Percentiles rank a stretch among this genome's conserved stretches.
phyloP scores from a whole-genome alignment of 1,140 invertebrate species.

The Chrysoperla carnea region DNA sequence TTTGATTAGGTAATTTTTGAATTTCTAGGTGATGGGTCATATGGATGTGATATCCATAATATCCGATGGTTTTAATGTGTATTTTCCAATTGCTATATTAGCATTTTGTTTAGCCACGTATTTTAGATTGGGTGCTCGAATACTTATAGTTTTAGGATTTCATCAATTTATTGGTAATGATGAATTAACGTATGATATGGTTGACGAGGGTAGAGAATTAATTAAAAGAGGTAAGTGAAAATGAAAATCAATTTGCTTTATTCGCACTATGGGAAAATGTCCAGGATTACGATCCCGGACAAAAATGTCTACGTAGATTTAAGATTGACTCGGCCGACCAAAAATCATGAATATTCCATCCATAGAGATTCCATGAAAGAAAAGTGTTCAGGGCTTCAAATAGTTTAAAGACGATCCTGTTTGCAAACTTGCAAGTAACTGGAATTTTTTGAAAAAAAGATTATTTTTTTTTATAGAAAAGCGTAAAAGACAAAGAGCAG shows the following conservation, averaged over 20 bases:
- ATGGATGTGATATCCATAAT: conserved; percentile 97
- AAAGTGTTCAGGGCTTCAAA: no score
- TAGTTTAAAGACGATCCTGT: no score
- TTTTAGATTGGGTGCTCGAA: conserved; percentile 79
- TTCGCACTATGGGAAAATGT: no score
- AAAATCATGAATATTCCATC: no score
- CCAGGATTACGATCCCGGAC: no score
- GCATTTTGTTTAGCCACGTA: conserved; percentile 88
- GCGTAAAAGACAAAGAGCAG: conserved; percentile 57
- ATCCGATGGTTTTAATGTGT: conserved; percentile 96
- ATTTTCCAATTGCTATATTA: conserved; percentile 94
- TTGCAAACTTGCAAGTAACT: no score
- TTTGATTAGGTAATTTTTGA: conserved; percentile 41
- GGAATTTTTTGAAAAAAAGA: no score
- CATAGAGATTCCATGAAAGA: no score
- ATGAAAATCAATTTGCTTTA: no score
- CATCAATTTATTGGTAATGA: conserved; percentile 92
- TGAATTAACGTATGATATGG: conserved; percentile 79
- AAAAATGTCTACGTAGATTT: no score
- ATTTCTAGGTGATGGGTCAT: conserved; percentile 93
- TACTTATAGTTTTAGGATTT: conserved; percentile 80
- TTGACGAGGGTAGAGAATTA: conserved; percentile 83
- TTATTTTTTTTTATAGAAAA: conserved; percentile 37
- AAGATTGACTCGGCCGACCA: no score
- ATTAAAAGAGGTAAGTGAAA: conserved; percentile 59